Evolutionary conservation across 2,888 invertebrate species (phyloP), one percentile per base, ranked within the genome.

Genomic region (Odontocolon sp.): DNA sequence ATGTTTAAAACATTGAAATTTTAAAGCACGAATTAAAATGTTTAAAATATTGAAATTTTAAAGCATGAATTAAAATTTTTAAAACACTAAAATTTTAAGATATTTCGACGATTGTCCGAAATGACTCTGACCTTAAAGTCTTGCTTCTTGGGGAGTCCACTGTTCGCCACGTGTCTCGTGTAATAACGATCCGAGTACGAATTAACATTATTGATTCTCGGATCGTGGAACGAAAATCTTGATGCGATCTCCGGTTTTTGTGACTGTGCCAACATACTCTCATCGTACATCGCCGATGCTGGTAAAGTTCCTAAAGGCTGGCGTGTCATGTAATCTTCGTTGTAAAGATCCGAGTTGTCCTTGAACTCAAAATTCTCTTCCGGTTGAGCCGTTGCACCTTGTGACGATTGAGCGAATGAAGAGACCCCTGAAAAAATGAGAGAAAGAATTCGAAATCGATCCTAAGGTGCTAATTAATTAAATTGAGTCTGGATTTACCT

Each of bases 341-440:
- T 87, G 1, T 91, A 88, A 68, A 92, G 92, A 0, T 92, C 93
- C 85, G 92, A 91, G 74, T 93, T 92, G 83, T 96, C 96, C 85
- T 96, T 95, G 85, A 96, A 96, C 69, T 96, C 96, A 54, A 94
- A 92, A 83, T 95, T 95, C 68, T 94, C 94, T 16, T 94, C 92
- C 36, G 90, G 89, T 77, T 87, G 85, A 3, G 83, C 76, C 11
- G 85, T 85, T 11, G 82, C 84, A 33, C 84, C 83, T 75, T 90
- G 89, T n/a, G 89, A 88, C 0, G 91, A 89, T 77, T 91, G 90
- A 1, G 91, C 91, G 77, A 92, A 91, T n/a, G 90, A 90, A 16
- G 91, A 88, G n/a, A 91, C 89, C 9, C 90, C 91, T 91, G 78
- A 21, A 66, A 77, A 74, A 23, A 57, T 50, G 40, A 47, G 59